phyloP scores from a whole-genome alignment of 2,113 vertebrate species.

The Arizona elegans region DNA sequence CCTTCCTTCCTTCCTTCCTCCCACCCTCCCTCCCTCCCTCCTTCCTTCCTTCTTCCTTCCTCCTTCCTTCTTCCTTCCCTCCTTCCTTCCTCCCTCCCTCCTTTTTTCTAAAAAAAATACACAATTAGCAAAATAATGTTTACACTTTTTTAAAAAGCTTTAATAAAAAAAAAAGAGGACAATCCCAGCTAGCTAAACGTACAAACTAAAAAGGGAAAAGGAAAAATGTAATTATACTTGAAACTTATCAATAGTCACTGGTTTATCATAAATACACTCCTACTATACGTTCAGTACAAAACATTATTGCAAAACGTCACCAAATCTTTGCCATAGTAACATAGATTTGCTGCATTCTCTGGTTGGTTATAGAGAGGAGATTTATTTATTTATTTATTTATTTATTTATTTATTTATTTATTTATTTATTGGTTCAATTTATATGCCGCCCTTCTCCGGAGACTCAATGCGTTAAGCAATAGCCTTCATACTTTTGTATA shows the following conservation, averaged over 20 bases:
- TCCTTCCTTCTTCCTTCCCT: too few relatives aligned
- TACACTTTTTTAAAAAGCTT: neutral
- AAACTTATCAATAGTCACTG: neutral
- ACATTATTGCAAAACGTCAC: neutral
- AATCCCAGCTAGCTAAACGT: neutral
- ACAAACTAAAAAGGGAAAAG: neutral
- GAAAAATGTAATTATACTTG: neutral
- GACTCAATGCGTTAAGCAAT: too few relatives aligned
- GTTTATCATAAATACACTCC: neutral
- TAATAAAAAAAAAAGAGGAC: neutral
- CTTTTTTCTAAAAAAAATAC: neutral
- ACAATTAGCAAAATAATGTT: neutral
- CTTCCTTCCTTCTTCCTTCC: neutral
- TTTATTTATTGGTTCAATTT: too few relatives aligned
- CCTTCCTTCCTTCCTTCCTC: neutral
- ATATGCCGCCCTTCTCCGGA: too few relatives aligned
- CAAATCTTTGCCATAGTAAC: neutral
- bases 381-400: too few relatives aligned
- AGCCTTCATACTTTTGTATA: too few relatives aligned
- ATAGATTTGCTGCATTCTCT: neutral
- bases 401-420: too few relatives aligned
- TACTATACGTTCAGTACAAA: neutral
- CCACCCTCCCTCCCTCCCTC: neutral
- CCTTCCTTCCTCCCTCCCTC: accelerated
- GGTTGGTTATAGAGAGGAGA: neutral